Evolutionary conservation across 2,888 invertebrate genomes (phyloP).

Genomic region (Anorthoa munda): DNA sequence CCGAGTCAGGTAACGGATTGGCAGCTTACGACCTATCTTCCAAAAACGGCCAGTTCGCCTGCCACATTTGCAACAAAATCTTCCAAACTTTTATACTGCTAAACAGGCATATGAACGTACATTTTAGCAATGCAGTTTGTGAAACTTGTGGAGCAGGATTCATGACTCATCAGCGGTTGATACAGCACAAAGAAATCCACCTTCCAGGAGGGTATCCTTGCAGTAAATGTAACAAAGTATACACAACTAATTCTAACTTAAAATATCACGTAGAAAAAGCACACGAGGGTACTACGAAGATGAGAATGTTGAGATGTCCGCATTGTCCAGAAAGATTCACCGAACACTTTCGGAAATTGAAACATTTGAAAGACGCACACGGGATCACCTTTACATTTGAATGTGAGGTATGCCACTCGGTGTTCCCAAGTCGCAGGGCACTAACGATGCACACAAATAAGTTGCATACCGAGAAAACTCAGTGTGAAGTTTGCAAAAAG

Average conservation of each 20-base stretch:
- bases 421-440: conserved; percentile 78
- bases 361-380: conserved; percentile 82
- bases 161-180: conserved; percentile 80
- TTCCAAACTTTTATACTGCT: conserved; percentile 83
- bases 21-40: conserved; percentile 78
- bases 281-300: conserved; percentile 79
- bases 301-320: conserved; percentile 79
- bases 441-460: conserved; percentile 83
- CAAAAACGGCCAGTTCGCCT: conserved; percentile 77
- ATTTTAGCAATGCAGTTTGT: conserved; percentile 84
- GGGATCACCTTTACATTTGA: conserved; percentile 80
- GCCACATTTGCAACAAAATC: conserved; percentile 79
- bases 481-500: conserved; percentile 87
- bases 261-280: conserved; percentile 81
- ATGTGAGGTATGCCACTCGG: conserved; percentile 79
- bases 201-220: conserved; percentile 83
- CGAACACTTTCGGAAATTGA: conserved; percentile 83
- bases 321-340: conserved; percentile 82
- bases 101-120: conserved; percentile 85
- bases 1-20: conserved; percentile 79
- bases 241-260: conserved; percentile 84
- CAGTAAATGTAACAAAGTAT: conserved; percentile 84
- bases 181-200: conserved; percentile 83
- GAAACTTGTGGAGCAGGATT: conserved; percentile 84
- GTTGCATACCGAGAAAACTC: conserved; percentile 82